These are phyloP conservation scores for Chaenodraco wilsoni DNA, from an alignment of 2,797 vertebrate genomes.

Conservation along the genomic window DNA sequence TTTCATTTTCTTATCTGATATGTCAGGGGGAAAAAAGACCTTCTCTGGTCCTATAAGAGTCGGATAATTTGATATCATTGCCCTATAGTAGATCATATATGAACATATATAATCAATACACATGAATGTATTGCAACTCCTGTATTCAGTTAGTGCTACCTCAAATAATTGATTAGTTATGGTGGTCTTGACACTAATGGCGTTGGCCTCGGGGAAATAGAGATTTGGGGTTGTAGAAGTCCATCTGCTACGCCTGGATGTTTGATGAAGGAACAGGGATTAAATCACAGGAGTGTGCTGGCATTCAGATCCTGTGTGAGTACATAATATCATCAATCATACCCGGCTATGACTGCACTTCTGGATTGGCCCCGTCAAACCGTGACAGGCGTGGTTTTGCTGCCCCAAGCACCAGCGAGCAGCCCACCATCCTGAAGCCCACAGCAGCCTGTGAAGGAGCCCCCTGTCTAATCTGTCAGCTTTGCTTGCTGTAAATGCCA, in stretches of 20 bases:
- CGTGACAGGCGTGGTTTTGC: conserved; percentile 75
- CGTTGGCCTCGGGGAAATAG: conserved; percentile 36
- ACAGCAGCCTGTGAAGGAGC: conserved; percentile 66
- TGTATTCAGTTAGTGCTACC: conserved; percentile 11
- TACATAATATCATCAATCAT: conserved; percentile 85
- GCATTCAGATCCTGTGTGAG: conserved; percentile 77
- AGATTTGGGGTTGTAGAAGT: conserved; percentile 36
- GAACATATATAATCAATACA: neutral
- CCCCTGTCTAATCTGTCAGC: conserved; percentile 80
- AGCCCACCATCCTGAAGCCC: conserved; percentile 71
- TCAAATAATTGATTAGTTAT: conserved; percentile 51
- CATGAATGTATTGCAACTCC: conserved; percentile 6
- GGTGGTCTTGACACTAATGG: conserved; percentile 36
- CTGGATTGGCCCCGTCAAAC: conserved; percentile 74
- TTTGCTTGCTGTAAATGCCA: conserved; percentile 69
- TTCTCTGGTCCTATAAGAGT: neutral
- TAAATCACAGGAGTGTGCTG: conserved; percentile 78
- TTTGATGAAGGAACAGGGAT: conserved; percentile 75
- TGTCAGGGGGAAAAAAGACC: neutral
- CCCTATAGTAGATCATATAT: neutral
- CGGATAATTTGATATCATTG: neutral
- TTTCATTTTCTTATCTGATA: conserved; percentile 7
- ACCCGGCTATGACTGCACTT: conserved; percentile 63
- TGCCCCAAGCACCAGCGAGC: conserved; percentile 70
- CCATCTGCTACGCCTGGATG: conserved; percentile 65